Conservation (phyloP, 92 coral and sea anemone genomes). For the Porites lobata region DNA sequence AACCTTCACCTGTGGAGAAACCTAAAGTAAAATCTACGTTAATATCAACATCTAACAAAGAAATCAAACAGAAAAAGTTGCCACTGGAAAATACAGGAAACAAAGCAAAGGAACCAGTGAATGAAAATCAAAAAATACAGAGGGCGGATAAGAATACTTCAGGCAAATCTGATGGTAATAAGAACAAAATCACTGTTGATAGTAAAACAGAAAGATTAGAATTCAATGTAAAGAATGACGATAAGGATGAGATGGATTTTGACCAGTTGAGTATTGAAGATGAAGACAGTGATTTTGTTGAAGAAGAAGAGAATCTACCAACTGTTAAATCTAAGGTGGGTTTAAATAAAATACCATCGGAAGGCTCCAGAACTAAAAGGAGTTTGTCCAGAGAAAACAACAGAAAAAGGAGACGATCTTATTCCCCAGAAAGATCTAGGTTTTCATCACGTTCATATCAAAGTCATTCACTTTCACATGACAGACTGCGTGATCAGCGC, state of each 20-base stretch:
- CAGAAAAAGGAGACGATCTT: constrained; percentile 15
- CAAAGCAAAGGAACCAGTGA: not conserved
- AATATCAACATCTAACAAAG: constrained; percentile 6
- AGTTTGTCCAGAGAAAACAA: constrained; percentile 25
- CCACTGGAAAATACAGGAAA: not conserved
- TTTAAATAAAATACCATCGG: constrained; percentile 52
- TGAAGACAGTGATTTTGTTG: constrained; percentile 77
- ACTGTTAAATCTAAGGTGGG: constrained; percentile 73
- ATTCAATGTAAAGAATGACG: not conserved
- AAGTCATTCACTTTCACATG: constrained; percentile 20
- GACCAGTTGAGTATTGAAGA: constrained; percentile 88
- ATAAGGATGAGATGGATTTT: constrained; percentile 42
- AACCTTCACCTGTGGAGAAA: constrained; percentile 1
- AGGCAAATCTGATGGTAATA: not conserved
- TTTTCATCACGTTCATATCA: constrained; percentile 5
- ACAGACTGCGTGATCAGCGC: constrained; percentile 44
- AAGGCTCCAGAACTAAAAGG: constrained; percentile 1
- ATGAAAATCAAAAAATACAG: not conserved
- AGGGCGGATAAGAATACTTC: not conserved
- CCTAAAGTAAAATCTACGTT: not conserved
- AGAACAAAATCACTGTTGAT: not conserved
- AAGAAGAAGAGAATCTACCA: constrained; percentile 73
- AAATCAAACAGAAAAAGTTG: not conserved
- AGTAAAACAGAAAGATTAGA: not conserved
- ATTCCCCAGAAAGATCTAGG: constrained; percentile 35